Evolutionary conservation across 2,797 vertebrate species (phyloP), one percentile per base, ranked within the genome.

Genomic region (Eleutherodactylus coqui): DNA sequence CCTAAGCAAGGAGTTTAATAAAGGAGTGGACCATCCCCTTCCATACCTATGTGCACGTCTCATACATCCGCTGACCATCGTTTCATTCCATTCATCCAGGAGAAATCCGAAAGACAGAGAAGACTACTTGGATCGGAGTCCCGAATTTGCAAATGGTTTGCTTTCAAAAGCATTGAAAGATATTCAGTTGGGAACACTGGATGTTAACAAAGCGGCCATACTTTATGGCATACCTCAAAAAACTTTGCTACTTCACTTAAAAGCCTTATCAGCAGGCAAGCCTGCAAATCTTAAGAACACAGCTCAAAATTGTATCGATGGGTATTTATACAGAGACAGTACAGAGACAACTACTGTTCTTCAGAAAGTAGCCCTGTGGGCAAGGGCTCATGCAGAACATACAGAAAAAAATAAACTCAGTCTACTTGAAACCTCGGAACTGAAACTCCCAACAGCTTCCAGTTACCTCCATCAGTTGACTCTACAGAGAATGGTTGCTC

Each of bases 151-250:
- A 94, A 97, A 98, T 94, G 97, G 97, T 93, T 96, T 99, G 96
- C 97, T 99, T 95, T 98, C 97, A 93, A 99, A 99, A 96, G 98
- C 98, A 94, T 96, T 99, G 96, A 99, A 99, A 96, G 98, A 99
- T 94, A 96, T 99, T 95, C 95, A 96, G 94, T 98, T 97, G 95
- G 98, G 98, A 94, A 97, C 96, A 95, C 95, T 99, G 95, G 97
- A 96, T 93, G 95, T 98, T 95, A 97, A 96, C 95, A 97, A 98
- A 94, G 98, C 98, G 88, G 96, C 97, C 89, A 97, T 99, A 96
- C 97, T 99, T 94, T 99, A 99, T 95, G 98, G 98, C 94, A 99
- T 99, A 96, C 97, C 98, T 93, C 97, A 97, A 92, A 96, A 96
- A 94, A 97, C 96, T 92, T 96, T 99, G 94, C 96, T 95, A 93